Evolutionary conservation across 2,113 vertebrate genomes (phyloP).

Genomic region (Hypanus sabinus): DNA sequence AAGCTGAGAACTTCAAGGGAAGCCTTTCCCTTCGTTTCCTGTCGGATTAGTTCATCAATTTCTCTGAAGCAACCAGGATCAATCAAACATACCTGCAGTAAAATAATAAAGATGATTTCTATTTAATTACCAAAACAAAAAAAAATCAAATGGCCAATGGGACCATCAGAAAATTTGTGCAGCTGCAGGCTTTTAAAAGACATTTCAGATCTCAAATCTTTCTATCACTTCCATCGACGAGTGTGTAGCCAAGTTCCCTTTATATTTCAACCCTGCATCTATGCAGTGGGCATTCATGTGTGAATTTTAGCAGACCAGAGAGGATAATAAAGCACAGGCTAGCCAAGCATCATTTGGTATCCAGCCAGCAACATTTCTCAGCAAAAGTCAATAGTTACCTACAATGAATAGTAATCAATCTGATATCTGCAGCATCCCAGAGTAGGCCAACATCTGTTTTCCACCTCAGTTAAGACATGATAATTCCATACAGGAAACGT

Average conservation of each 20-base stretch:
- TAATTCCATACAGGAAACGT: background rate
- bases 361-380: background rate
- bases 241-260: no score
- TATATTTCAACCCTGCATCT: no score
- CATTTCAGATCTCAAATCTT: background rate
- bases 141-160: no score
- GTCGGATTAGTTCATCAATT: constrained; percentile 88
- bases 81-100: constrained; percentile 77
- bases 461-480: background rate
- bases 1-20: constrained; percentile 83
- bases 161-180: no score
- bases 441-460: background rate
- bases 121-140: background rate
- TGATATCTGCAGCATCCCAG: background rate
- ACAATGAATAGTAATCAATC: no score
- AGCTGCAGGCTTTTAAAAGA: background rate
- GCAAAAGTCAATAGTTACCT: background rate
- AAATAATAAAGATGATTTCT: background rate
- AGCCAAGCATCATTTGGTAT: background rate
- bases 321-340: background rate
- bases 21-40: constrained; percentile 84
- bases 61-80: constrained; percentile 94
- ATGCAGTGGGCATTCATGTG: background rate
- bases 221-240: background rate
- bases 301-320: background rate